A percentile compares a stretch with the other conserved stretches of the same genome.
Conservation (phyloP, 2,797 vertebrate species). For the Cyclura pinguis region DNA sequence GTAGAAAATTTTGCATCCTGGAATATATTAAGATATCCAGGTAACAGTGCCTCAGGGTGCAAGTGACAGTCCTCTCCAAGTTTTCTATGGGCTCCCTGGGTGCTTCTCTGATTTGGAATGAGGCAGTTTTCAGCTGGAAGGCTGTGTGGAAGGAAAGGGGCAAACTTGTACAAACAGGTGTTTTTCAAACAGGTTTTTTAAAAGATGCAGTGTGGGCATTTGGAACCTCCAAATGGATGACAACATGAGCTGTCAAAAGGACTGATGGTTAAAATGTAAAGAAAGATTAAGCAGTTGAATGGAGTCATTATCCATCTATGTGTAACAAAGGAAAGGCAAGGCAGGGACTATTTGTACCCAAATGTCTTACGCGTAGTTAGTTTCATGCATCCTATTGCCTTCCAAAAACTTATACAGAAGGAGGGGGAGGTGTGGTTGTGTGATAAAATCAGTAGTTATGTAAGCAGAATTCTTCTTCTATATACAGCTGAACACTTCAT, state of each 20-base stretch:
- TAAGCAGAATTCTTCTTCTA: not conserved
- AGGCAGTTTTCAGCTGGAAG: not conserved
- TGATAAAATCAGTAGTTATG: not conserved
- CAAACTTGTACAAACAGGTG: too few species aligned
- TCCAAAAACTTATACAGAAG: not conserved
- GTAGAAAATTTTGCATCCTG: too few species aligned
- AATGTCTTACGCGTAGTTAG: not conserved
- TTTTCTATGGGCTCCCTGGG: not conserved
- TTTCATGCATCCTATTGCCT: not conserved
- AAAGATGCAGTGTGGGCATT: too few species aligned
- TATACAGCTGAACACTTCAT: not conserved
- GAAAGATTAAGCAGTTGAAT: not conserved
- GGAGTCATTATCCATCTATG: not conserved
- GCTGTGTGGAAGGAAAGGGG: not conserved
- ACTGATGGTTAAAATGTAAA: not conserved
- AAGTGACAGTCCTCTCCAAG: not conserved
- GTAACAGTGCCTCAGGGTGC: not conserved
- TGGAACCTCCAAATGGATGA: not conserved
- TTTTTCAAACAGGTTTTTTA: too few species aligned
- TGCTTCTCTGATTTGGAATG: not conserved
- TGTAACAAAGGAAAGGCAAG: not conserved
- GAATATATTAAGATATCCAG: too few species aligned
- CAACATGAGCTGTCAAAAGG: not conserved
- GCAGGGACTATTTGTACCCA: not conserved
- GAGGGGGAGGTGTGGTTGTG: too few species aligned